phyloP scores from a whole-genome alignment of 2,797 vertebrate genomes.

The Saxicola maurus region DNA sequence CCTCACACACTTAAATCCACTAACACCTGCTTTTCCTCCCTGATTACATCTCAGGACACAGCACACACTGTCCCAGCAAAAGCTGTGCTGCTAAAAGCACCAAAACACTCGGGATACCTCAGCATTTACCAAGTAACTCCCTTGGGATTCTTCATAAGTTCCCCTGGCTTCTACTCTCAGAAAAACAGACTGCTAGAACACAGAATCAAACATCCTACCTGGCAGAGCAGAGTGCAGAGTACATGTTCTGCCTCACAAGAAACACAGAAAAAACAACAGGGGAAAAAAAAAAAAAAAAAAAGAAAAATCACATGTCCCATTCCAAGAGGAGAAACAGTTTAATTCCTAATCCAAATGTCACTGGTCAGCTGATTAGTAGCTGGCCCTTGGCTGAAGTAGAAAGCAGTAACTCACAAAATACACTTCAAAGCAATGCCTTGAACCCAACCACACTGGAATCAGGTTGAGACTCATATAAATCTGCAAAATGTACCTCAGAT shows the following conservation, averaged over 20 bases:
- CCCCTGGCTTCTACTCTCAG: neutral
- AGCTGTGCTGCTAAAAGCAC: neutral
- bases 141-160: neutral
- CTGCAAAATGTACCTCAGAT: neutral
- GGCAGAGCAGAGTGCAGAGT: neutral
- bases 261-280: neutral
- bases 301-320: neutral
- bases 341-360: slow-evolving; percentile 21
- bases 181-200: neutral
- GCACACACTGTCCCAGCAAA: neutral
- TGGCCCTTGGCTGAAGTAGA: neutral
- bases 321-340: neutral
- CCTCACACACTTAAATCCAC: neutral
- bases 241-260: neutral
- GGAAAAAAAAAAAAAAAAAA: neutral
- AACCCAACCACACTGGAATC: neutral
- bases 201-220: neutral
- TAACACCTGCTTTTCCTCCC: neutral
- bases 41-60: neutral
- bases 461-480: neutral
- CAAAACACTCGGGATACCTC: neutral
- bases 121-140: neutral
- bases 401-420: neutral
- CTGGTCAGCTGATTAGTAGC: neutral
- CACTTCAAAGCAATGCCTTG: neutral